Evolutionary conservation across 2,113 vertebrate species (phyloP).

Genomic region (Ursus arctos): DNA sequence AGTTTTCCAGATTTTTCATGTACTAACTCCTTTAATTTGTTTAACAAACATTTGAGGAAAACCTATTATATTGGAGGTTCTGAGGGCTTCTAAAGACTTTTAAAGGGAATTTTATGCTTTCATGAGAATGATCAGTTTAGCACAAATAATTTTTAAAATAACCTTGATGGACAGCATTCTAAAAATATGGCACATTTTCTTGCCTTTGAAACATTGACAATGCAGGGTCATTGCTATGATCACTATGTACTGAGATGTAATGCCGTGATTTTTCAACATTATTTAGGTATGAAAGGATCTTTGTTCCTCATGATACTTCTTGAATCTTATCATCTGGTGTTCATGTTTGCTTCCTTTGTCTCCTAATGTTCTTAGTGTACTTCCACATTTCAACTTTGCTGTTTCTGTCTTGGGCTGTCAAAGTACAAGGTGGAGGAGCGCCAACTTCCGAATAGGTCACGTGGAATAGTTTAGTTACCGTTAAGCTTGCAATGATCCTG

Average conservation of each 20-base stretch:
- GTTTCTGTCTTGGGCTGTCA: not conserved
- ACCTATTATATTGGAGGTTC: not conserved
- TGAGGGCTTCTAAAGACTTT: not conserved
- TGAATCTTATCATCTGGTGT: not conserved
- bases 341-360: not conserved
- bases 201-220: not conserved
- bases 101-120: not conserved
- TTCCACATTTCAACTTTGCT: not conserved
- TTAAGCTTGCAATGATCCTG: not conserved
- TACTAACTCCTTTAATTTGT: not conserved
- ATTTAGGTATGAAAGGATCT: not conserved
- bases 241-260: not conserved
- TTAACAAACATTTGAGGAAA: not conserved
- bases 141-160: not conserved
- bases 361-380: not conserved
- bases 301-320: not conserved
- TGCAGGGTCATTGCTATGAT: not conserved
- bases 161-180: not conserved
- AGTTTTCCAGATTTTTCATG: not conserved
- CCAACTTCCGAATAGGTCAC: not conserved
- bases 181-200: not conserved
- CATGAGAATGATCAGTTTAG: not conserved
- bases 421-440: not conserved
- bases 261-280: not conserved
- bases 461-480: not conserved